Base-by-base conservation (phyloP, 2,113 vertebrate genomes). In the Cynocephalus volans region DNA sequence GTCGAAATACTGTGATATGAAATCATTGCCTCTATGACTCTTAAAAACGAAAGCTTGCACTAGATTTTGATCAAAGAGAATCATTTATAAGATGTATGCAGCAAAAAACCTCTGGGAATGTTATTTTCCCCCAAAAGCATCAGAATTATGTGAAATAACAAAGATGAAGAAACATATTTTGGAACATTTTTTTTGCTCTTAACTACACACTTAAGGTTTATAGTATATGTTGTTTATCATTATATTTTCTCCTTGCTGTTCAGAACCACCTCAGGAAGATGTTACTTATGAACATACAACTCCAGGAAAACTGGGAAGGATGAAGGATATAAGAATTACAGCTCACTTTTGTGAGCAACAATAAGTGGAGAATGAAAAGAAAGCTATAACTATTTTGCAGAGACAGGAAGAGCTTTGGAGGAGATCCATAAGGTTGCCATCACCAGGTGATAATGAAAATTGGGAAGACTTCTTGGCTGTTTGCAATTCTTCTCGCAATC, bases 51-150 rank as follows among this genome's bases (percentile, higher is more conserved):
- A 19, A 80, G 81, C 96, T 98, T 98, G 94, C 92, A 93, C 96
- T 98, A 96, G 98, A 97, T 98, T 97, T 96, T 98, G 98, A 98
- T 99, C 98, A 99, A 98, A 99, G 97, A 90, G 98, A 98, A 99
- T 98, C 97, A 98, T 99, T 99, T 97, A 99, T 98, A 97, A 97
- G 90, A 97, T 64, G 98, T 97, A 97, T 98, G 95, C 96, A 96
- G 96, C 94, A 95, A 97, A 93, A 92, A 98, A 98, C 97, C 97
- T 98, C 58, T 24, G 96, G 96, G 98, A 98, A 62, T 45, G 60
- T 96, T 98, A 84, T 95, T 83, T 88, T 58, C 50, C 6, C 69
- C 81, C 83, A 64, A 67, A 97, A 98, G 83, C 91, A 97, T 88
- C 80, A 97, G 67, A 92, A 97, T 93, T 93, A 94, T 89, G 26